A percentile compares a stretch with the other conserved stretches of the same genome.
Conservation (phyloP, 1,140 invertebrate species). For the Cyphomyrmex costatus region DNA sequence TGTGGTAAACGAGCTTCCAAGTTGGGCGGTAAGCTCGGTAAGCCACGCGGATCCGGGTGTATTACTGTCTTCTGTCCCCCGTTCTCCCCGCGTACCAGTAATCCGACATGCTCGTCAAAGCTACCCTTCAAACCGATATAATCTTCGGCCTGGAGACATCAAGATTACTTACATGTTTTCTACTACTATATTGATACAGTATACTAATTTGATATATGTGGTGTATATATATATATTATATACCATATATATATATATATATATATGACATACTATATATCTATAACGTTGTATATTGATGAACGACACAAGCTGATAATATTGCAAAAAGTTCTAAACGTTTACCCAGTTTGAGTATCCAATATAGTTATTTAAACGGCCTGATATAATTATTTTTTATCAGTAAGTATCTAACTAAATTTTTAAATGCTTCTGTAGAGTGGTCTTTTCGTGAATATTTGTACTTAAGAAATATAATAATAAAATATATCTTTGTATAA, state of each 20-base stretch:
- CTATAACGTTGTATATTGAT: too few species aligned
- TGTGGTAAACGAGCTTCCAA: conserved; percentile 83
- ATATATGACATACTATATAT: too few species aligned
- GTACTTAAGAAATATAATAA: not conserved
- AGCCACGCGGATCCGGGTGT: conserved; percentile 80
- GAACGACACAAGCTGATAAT: too few species aligned
- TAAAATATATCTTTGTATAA: not conserved
- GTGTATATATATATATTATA: too few species aligned
- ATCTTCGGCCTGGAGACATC: conserved; percentile 82
- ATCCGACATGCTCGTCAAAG: conserved; percentile 84
- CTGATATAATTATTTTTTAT: too few species aligned
- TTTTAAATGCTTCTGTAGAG: too few species aligned
- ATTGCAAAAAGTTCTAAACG: too few species aligned
- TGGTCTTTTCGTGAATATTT: not conserved
- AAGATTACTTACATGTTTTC: not conserved
- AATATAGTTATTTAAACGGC: too few species aligned
- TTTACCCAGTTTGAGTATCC: too few species aligned
- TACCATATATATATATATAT: too few species aligned
- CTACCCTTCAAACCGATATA: conserved; percentile 84
- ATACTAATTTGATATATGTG: not conserved
- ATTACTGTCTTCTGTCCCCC: conserved; percentile 75
- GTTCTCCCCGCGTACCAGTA: conserved; percentile 79
- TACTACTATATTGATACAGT: too few species aligned
- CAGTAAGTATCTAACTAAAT: too few species aligned
- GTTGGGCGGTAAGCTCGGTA: conserved; percentile 83